Base-by-base conservation (phyloP, 1,140 invertebrate genomes). In the Rhyacophila brunnea region DNA sequence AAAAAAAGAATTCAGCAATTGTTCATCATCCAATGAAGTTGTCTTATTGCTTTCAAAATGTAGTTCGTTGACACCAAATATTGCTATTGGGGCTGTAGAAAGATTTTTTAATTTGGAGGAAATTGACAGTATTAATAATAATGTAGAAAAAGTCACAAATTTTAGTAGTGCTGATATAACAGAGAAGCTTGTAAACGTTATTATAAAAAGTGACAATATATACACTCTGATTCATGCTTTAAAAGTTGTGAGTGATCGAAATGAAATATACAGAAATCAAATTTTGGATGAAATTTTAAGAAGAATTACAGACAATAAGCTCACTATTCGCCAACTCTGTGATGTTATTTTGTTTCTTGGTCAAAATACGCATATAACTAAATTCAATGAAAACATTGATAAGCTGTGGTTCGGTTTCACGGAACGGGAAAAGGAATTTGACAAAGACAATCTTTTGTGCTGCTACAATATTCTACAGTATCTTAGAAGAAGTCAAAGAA, bases 381-480 rank as follows among this genome's bases (percentile, higher is more conserved):
- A 76, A 47, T 82, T 80, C 70, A 67, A 68, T 45, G 73, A 80
- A 23, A 71, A 73, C 10, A 74, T 87, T 45, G 86, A 90, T 59
- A 82, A 83, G 67, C 66, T 89, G n/a, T 90, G 88, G 88, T 71
- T 83, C 60, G 86, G 86, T 20, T 80, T 90, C 49, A 71, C 80
- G 28, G 79, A 80, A 6, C 80, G 77, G 56, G 78, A 85, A 55
- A 67, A 75, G 14, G 78, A 86, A 11, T 85, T 90, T 13, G 74
- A 81, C 68, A 77, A 77, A 55, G 68, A 71, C 9, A 85, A 85
- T 71, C 74, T 89, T 47, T 69, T 81, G 2, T 61, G 77, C 20
- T 69, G 88, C 18, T 87, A 85, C 64, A 73, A 71, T 61, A 74
- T 83, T 38, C 66, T 89, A 23, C 78, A 79, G 44, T 73, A 79